Evolutionary conservation across 2,797 vertebrate species (phyloP).

Genomic region (Pangasius sanitwongsei): DNA sequence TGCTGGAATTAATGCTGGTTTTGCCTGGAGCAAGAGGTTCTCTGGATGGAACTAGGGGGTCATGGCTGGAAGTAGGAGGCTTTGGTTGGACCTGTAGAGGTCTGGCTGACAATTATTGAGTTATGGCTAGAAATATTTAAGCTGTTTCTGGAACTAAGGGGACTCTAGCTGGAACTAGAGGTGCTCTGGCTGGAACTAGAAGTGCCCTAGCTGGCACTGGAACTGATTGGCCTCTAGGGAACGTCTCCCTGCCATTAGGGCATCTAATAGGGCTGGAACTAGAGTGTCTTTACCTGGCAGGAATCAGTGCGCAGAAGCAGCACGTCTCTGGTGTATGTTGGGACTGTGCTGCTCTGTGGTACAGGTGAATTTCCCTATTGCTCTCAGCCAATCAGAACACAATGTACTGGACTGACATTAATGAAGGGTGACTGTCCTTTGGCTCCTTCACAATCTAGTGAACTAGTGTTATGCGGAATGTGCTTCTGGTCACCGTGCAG

Average conservation of each 20-base stretch:
- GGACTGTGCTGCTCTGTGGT: background rate
- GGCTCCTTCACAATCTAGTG: constrained; percentile 44
- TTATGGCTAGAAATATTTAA: background rate
- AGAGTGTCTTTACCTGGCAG: background rate
- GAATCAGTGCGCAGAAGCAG: background rate
- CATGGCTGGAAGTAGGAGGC: background rate
- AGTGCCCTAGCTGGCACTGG: background rate
- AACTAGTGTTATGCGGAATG: constrained; percentile 29
- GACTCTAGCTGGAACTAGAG: background rate
- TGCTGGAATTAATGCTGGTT: background rate
- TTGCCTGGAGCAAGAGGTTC: background rate
- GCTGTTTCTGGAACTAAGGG: background rate
- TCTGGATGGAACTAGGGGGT: background rate
- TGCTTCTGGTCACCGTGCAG: constrained; percentile 4
- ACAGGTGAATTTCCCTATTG: background rate
- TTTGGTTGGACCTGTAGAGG: background rate
- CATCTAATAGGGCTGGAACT: background rate
- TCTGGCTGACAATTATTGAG: background rate
- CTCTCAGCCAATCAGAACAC: constrained; percentile 14
- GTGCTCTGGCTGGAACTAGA: background rate
- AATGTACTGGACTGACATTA: constrained; percentile 26
- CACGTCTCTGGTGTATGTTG: background rate
- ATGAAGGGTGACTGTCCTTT: constrained; percentile 18
- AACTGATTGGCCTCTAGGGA: background rate
- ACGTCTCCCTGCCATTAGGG: background rate